phyloP scores from a whole-genome alignment of 2,113 vertebrate genomes.

The Platysternon megacephalum region DNA sequence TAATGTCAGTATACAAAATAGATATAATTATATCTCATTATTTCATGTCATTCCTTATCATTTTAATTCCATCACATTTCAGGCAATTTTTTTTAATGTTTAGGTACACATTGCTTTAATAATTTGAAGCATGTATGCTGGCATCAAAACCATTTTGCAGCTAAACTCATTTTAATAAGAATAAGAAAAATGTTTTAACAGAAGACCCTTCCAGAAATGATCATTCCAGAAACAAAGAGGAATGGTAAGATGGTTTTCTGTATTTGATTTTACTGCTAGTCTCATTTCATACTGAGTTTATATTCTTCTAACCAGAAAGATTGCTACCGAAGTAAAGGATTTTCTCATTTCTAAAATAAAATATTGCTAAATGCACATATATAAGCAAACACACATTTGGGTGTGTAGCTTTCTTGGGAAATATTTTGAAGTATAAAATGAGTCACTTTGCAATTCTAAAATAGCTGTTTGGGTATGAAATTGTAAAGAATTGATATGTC shows the following conservation, averaged over 20 bases:
- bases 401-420: neutral
- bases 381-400: neutral
- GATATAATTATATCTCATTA: neutral
- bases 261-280: neutral
- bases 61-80: slow-evolving; percentile 57
- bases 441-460: slow-evolving; percentile 59
- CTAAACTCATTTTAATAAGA: slow-evolving; percentile 32
- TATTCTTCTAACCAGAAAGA: neutral
- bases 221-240: neutral
- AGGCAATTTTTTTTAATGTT: slow-evolving; percentile 47
- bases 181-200: slow-evolving; percentile 22
- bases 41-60: slow-evolving; percentile 46
- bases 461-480: slow-evolving; percentile 40
- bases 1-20: slow-evolving; percentile 36
- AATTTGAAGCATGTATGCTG: slow-evolving; percentile 31
- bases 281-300: neutral
- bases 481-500: slow-evolving; percentile 35
- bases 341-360: neutral
- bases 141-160: slow-evolving; percentile 13
- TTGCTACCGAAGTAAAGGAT: neutral
- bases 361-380: neutral
- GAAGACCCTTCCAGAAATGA: neutral
- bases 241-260: neutral
- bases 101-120: slow-evolving; percentile 35
- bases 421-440: slow-evolving; percentile 25